phyloP scores from a whole-genome alignment of 1,140 invertebrate species.

The Polyergus mexicanus region DNA sequence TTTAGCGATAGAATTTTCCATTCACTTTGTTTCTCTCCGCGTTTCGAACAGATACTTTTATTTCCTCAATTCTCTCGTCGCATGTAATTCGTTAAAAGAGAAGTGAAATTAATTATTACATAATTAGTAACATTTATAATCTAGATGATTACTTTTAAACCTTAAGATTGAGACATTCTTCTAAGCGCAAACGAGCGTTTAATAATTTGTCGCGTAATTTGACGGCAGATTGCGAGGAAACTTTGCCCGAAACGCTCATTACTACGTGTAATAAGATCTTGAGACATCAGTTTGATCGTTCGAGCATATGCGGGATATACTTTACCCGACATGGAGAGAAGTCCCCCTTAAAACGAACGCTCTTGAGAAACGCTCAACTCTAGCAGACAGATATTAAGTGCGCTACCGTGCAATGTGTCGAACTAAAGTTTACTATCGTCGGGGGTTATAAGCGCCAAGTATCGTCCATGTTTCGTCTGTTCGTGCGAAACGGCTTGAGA shows the following conservation, averaged over 20 bases:
- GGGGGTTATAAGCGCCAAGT: slow-evolving; percentile 46
- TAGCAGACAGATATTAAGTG: slow-evolving; percentile 53
- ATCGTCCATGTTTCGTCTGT: slow-evolving; percentile 30
- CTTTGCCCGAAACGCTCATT: slow-evolving; percentile 37
- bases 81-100: neutral
- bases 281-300: slow-evolving; percentile 59
- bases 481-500: slow-evolving; percentile 17
- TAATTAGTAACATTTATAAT: neutral
- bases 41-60: neutral
- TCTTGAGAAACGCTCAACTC: slow-evolving; percentile 22
- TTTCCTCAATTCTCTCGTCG: neutral
- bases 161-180: too few species aligned
- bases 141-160: neutral
- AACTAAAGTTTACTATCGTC: slow-evolving; percentile 43
- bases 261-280: slow-evolving; percentile 53
- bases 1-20: neutral
- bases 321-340: slow-evolving; percentile 38
- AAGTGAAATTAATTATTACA: neutral
- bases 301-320: slow-evolving; percentile 48
- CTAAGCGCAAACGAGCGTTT: slow-evolving; percentile 10
- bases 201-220: slow-evolving; percentile 51
- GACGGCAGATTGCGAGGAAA: slow-evolving; percentile 53
- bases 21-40: neutral
- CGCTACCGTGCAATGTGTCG: slow-evolving; percentile 7
- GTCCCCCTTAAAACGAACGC: slow-evolving; percentile 30